phyloP scores from a whole-genome alignment of 2,113 vertebrate species.

The Bucco capensis region DNA sequence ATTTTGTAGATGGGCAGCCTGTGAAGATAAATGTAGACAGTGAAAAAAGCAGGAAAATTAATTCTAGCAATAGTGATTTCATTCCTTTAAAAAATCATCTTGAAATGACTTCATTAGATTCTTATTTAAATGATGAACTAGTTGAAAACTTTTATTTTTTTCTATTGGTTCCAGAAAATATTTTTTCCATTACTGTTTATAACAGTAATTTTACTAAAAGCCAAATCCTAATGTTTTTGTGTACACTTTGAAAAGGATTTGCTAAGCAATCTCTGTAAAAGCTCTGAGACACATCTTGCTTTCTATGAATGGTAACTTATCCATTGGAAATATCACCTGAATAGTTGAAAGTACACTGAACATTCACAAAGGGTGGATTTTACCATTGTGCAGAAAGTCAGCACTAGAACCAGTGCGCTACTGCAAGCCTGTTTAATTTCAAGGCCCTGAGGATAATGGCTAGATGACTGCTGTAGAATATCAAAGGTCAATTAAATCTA shows the following conservation, averaged over 20 bases:
- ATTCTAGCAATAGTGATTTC: not conserved
- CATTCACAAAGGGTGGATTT: not conserved
- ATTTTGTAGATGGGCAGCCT: not conserved
- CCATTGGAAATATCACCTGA: not conserved
- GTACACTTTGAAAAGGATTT: not conserved
- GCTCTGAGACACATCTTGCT: not conserved
- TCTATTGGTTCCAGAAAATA: not conserved
- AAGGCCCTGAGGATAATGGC: not conserved
- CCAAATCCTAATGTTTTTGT: not conserved
- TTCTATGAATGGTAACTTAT: not conserved
- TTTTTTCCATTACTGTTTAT: not conserved
- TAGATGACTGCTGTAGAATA: not conserved
- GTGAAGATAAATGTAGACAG: not conserved
- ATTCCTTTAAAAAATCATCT: not conserved
- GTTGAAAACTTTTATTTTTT: not conserved
- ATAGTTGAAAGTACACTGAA: not conserved
- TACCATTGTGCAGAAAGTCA: not conserved
- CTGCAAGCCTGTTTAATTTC: not conserved
- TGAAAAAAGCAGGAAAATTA: not conserved
- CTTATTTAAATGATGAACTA: not conserved
- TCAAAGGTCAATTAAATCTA: not conserved
- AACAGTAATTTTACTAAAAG: not conserved
- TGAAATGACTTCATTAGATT: not conserved
- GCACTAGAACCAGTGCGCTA: not conserved
- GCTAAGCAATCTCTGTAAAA: not conserved